Base-by-base conservation (phyloP, 1,140 invertebrate genomes). In the Ridgeia piscesae region DNA sequence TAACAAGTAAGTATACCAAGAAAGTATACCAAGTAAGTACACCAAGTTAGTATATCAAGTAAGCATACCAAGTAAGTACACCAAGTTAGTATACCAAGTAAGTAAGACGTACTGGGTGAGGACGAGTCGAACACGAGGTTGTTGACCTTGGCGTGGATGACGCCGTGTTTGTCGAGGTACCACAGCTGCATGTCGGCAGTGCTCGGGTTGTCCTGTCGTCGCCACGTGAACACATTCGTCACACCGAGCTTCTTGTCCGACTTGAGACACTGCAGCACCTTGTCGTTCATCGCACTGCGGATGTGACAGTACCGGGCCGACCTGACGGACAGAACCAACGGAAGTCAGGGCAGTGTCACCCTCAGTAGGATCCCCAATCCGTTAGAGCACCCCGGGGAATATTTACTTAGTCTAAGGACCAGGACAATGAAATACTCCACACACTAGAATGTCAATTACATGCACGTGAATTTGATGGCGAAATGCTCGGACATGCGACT, bases 121-220 rank as follows among this genome's bases (percentile, higher is more conserved):
- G 58, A 77, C 58, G 58, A 77, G 88, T 93, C 92, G 31, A 93
- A 33, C 33, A 93, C 91, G 58, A 91, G 91, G 35, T 90, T 91
- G 58, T 93, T 93, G 58, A 93, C 58, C 77, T 93, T 93, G n/a
- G 92, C 88, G n/a, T 91, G 89, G 34, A 93, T 33, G 31, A 91
- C 48, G 89, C 92, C 92, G 9, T 33, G 33, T 88, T 93, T 90
- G 91, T 93, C 92, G 33, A 91, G 91, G 90, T 93, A 93, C 92
- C 92, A 93, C 89, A 93, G 91, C 77, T 93, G 92, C 33, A 91
- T 92, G 33, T 88, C 50, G 42, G 35, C 34, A 9, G 58, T 27
- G 17, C 27, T 31, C 1, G 50, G 2, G 34, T 42, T 48, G 33
- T 42, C 6, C 35, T 93, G 91, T 6, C 90, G 89, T 31, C 34